Percentiles rank a stretch among this genome's conserved stretches.
Conservation (phyloP, 2,888 invertebrate genomes). For the Napeogenes sylphis region DNA sequence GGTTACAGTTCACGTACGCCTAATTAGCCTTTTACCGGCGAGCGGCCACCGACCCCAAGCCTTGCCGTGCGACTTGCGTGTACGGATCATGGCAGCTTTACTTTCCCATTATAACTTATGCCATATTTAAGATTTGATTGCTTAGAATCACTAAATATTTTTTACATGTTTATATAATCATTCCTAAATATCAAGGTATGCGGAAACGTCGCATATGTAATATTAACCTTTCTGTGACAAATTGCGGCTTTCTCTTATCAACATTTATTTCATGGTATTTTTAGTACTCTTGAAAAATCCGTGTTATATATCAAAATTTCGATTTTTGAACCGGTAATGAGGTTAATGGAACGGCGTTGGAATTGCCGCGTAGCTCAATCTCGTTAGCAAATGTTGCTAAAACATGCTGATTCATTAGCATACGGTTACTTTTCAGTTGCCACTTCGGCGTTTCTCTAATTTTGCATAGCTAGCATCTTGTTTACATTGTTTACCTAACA, state of each 20-base stretch:
- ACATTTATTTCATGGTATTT: constrained; percentile 50
- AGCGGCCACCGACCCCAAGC: constrained; percentile 84
- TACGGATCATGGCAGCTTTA: constrained; percentile 76
- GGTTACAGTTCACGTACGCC: constrained; percentile 51
- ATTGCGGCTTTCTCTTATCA: constrained; percentile 73
- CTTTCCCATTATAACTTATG: constrained; percentile 60
- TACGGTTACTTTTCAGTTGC: constrained; percentile 50
- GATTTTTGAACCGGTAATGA: constrained; percentile 45
- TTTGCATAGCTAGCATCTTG: constrained; percentile 21
- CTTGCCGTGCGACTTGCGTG: constrained; percentile 75
- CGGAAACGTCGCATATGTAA: constrained; percentile 59
- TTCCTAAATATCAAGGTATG: constrained; percentile 46
- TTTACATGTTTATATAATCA: constrained; percentile 62
- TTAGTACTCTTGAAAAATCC: constrained; percentile 39
- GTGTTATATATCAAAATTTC: constrained; percentile 33
- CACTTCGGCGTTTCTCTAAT: constrained; percentile 35
- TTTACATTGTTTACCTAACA: constrained; percentile 24
- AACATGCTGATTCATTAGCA: constrained; percentile 77
- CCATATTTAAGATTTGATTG: constrained; percentile 37
- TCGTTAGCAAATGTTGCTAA: constrained; percentile 59
- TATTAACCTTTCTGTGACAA: constrained; percentile 71
- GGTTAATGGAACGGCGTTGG: constrained; percentile 71
- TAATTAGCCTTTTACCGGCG: constrained; percentile 76
- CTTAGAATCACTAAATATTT: constrained; percentile 35
- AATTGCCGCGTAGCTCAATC: constrained; percentile 73